A percentile compares a stretch with the other conserved stretches of the same genome.
Evolutionary conservation across 2,113 vertebrate genomes (phyloP).

Genomic region (Rhinopomastus cyanomelas): DNA sequence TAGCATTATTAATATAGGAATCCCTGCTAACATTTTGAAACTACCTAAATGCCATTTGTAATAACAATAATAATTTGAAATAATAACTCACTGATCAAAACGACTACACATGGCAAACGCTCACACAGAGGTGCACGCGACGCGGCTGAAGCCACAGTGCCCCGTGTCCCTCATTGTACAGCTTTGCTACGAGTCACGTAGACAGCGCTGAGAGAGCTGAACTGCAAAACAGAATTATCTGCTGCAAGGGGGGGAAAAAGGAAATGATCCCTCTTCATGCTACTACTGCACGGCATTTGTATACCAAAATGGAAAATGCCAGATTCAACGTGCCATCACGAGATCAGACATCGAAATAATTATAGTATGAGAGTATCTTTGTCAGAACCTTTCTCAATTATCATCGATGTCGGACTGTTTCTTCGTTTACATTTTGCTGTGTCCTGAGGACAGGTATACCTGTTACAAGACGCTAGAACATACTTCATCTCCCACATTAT

Average conservation of each 20-base stretch:
- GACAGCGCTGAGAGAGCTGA: not conserved
- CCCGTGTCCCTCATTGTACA: not conserved
- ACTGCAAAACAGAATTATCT: not conserved
- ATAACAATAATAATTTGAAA: constrained; percentile 2
- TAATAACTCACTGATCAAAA: not conserved
- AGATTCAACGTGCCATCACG: not conserved
- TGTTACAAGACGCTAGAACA: not conserved
- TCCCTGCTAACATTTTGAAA: not conserved
- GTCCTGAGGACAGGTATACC: not conserved
- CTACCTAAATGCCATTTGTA: not conserved
- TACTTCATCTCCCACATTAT: not conserved
- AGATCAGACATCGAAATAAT: not conserved
- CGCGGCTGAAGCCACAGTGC: not conserved
- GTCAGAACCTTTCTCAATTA: not conserved
- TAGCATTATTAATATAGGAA: not conserved
- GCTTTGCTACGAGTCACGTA: not conserved
- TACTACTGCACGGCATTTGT: not conserved
- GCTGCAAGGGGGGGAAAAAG: not conserved
- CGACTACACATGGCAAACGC: not conserved
- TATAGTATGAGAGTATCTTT: not conserved
- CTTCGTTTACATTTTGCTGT: not conserved
- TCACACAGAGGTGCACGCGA: not conserved
- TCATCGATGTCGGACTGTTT: not conserved
- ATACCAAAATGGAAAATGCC: not conserved
- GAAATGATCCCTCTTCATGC: not conserved